Percentiles rank a stretch among this genome's conserved stretches.
These are phyloP conservation scores for Apostichopus parvimensis DNA, from an alignment of 35 echinoderm and acorn worm genomes.

Conservation along the genomic window DNA sequence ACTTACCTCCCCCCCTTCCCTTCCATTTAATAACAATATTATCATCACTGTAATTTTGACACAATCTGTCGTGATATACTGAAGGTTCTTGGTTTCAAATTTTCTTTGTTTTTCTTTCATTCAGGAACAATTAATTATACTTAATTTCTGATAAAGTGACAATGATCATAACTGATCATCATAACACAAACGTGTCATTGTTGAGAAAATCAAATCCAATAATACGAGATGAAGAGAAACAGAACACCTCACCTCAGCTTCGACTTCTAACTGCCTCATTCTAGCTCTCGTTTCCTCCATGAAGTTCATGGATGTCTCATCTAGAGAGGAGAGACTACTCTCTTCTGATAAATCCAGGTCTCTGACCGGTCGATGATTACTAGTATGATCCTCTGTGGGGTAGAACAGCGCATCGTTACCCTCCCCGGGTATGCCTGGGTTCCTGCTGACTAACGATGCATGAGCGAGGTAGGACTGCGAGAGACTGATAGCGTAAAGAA, in stretches of 20 bases:
- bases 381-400: neutral
- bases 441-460: neutral
- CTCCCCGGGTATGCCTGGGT: neutral
- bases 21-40: no score
- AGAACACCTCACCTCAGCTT: slow-evolving; percentile 62
- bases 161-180: no score
- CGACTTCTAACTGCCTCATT: slow-evolving; percentile 71
- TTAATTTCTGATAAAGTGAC: no score
- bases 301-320: slow-evolving; percentile 40
- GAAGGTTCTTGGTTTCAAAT: no score
- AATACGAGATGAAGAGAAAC: no score
- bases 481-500: neutral
- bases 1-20: no score
- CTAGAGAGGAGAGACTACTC: neutral
- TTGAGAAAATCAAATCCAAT: no score
- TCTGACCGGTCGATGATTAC: slow-evolving; percentile 23
- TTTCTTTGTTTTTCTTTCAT: no score
- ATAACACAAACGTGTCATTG: no score
- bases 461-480: neutral
- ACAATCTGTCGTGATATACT: no score
- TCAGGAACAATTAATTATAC: no score
- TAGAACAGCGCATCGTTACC: neutral
- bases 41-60: no score
- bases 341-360: slow-evolving; percentile 34
- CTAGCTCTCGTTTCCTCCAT: slow-evolving; percentile 76